Evolutionary conservation across 30 jellyfish, hydroid and myxozoan genomes (phyloP).

Genomic region (Aurelia sp.): DNA sequence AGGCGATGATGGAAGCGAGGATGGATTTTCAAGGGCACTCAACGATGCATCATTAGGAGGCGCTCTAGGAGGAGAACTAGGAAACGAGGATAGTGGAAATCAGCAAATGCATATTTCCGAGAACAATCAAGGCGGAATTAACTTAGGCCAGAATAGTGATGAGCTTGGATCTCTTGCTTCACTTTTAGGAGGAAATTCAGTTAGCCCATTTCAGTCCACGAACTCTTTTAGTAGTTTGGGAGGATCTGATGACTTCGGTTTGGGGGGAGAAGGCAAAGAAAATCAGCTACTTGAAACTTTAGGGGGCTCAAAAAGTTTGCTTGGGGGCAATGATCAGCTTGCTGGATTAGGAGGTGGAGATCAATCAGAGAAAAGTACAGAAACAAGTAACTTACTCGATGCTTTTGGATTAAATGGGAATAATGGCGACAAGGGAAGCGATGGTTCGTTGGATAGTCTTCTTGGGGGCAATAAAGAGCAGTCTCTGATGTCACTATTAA

Average conservation of each 20-base stretch:
- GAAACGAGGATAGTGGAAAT: constrained; percentile 59
- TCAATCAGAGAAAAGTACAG: constrained; percentile 36
- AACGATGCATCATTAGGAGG: constrained; percentile 69
- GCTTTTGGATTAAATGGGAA: constrained; percentile 60
- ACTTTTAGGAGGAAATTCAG: constrained; percentile 63
- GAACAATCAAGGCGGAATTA: constrained; percentile 79
- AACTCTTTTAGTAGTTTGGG: constrained; percentile 49
- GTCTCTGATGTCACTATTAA: constrained; percentile 51
- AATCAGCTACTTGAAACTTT: constrained; percentile 22
- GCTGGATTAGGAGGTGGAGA: constrained; percentile 38
- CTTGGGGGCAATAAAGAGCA: constrained; percentile 29
- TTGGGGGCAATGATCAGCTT: constrained; percentile 41
- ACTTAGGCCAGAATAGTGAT: constrained; percentile 62
- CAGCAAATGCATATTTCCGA: constrained; percentile 85
- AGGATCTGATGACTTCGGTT: constrained; percentile 50
- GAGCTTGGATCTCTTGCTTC: constrained; percentile 68
- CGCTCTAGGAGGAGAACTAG: constrained; percentile 80
- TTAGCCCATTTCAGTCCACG: constrained; percentile 27
- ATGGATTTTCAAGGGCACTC: constrained; percentile 78
- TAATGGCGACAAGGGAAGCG: constrained; percentile 34
- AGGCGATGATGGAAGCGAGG: constrained; percentile 45
- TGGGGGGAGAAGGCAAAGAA: constrained; percentile 40
- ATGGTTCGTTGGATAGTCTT: constrained; percentile 7
- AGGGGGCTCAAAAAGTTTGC: constrained; percentile 41
- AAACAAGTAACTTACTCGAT: constrained; percentile 45